These are phyloP conservation scores for Esperia sulphurella DNA, from an alignment of 2,888 invertebrate species.

Conservation along the genomic window DNA sequence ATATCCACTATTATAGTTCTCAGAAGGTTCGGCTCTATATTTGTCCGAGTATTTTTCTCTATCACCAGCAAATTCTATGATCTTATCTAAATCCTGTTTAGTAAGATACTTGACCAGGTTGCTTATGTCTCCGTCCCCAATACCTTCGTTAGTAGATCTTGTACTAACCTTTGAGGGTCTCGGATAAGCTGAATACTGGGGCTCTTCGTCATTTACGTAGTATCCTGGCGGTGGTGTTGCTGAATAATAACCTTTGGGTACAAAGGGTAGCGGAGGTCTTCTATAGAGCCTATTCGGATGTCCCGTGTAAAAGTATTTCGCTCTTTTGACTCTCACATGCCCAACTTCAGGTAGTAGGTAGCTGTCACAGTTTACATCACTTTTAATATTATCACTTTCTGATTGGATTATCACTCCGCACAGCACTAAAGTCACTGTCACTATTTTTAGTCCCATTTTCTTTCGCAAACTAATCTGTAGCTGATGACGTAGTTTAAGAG, in stretches of 20 bases:
- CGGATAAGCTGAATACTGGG: conserved; percentile 24
- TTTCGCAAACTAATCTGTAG: neutral
- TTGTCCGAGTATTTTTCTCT: conserved; percentile 21
- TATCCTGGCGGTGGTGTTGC: conserved; percentile 61
- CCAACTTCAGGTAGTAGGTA: conserved; percentile 8
- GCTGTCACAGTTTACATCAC: conserved; percentile 18
- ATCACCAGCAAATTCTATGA: conserved; percentile 49
- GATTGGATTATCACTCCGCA: conserved; percentile 34
- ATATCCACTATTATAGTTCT: conserved; percentile 8
- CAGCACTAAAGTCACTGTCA: conserved; percentile 25
- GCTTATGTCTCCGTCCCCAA: conserved; percentile 56
- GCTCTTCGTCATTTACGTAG: conserved; percentile 36
- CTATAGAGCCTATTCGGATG: conserved; percentile 50
- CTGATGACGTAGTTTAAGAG: neutral
- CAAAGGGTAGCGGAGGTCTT: conserved; percentile 39
- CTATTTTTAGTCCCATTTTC: conserved; percentile 18
- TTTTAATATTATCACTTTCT: conserved; percentile 26
- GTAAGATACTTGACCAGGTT: conserved; percentile 60
- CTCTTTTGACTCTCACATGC: conserved; percentile 50
- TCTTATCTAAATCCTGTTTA: conserved; percentile 60
- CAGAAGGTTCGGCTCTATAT: conserved; percentile 3
- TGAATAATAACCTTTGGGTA: conserved; percentile 43
- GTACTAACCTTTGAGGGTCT: conserved; percentile 56
- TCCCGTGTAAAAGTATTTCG: conserved; percentile 46
- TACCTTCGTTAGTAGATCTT: conserved; percentile 42